phyloP scores from a whole-genome alignment of 1,140 invertebrate genomes.

The Drosophila repletoides region DNA sequence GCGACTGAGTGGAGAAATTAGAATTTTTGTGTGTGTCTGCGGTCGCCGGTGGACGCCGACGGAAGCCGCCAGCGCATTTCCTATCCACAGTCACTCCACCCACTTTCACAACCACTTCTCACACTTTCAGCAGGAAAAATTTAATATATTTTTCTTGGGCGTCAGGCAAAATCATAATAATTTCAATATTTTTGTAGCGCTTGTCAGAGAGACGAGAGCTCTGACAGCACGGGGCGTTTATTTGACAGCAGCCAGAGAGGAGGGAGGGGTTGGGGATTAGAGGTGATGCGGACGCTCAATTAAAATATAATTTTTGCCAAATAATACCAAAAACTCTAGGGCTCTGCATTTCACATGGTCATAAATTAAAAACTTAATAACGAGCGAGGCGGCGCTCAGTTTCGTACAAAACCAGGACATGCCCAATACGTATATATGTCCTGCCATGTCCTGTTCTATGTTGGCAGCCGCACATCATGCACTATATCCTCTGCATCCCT shows the following conservation, averaged over 20 bases:
- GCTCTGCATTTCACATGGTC: slow-evolving; percentile 65
- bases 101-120: neutral
- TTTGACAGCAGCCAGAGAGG: slow-evolving; percentile 34
- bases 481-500: slow-evolving; percentile 20
- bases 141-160: slow-evolving; percentile 71
- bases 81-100: slow-evolving; percentile 32
- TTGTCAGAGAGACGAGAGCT: slow-evolving; percentile 57
- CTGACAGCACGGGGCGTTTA: slow-evolving; percentile 66
- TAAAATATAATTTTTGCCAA: slow-evolving; percentile 77
- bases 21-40: slow-evolving; percentile 67
- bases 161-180: slow-evolving; percentile 66
- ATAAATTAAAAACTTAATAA: slow-evolving; percentile 82
- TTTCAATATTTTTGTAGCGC: slow-evolving; percentile 71
- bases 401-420: slow-evolving; percentile 64
- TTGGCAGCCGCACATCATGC: slow-evolving; percentile 52
- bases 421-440: slow-evolving; percentile 61
- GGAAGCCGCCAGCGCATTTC: slow-evolving; percentile 64
- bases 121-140: slow-evolving; percentile 42
- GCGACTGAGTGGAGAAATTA: slow-evolving; percentile 68
- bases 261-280: slow-evolving; percentile 12
- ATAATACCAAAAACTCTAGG: slow-evolving; percentile 41
- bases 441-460: neutral
- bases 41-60: slow-evolving; percentile 65
- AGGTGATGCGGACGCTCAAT: slow-evolving; percentile 55
- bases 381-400: slow-evolving; percentile 52